These are phyloP conservation scores for Esox niger DNA, from an alignment of 2,113 vertebrate species.

Conservation along the genomic window DNA sequence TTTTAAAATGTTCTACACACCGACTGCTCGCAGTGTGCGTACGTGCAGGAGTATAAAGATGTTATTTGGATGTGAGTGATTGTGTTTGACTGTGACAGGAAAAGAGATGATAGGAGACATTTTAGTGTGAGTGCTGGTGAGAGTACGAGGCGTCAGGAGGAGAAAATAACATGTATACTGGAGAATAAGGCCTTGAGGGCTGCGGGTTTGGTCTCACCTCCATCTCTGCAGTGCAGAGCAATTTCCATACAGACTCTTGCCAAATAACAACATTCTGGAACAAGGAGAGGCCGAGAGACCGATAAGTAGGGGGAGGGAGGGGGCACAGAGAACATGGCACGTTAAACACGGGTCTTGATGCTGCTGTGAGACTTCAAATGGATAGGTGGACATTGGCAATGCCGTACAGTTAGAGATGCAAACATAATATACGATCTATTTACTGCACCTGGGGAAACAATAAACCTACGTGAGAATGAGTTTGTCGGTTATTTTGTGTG, in stretches of 20 bases:
- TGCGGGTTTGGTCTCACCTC: constrained; percentile 38
- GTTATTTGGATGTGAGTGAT: constrained; percentile 56
- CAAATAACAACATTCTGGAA: constrained; percentile 34
- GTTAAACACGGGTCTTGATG: constrained; percentile 10
- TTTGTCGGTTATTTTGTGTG: not conserved
- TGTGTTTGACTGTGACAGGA: constrained; percentile 53
- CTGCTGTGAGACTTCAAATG: constrained; percentile 26
- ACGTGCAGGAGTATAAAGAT: constrained; percentile 56
- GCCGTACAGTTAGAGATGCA: constrained; percentile 8
- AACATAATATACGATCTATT: constrained; percentile 43
- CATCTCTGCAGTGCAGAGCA: constrained; percentile 50
- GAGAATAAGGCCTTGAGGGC: constrained; percentile 47
- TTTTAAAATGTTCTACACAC: constrained; percentile 4
- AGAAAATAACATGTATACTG: constrained; percentile 63
- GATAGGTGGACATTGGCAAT: constrained; percentile 25
- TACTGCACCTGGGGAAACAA: constrained; percentile 15
- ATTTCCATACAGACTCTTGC: constrained; percentile 47
- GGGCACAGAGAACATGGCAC: constrained; percentile 6
- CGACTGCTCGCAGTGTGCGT: not conserved
- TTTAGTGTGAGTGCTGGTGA: not conserved
- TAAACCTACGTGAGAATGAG: constrained; percentile 13
- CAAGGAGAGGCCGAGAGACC: not conserved
- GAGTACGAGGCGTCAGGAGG: constrained; percentile 6
- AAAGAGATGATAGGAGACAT: constrained; percentile 20
- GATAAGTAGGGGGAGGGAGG: not conserved